Conservation (phyloP, 2,888 invertebrate genomes). For the Tenthredo amoena region DNA sequence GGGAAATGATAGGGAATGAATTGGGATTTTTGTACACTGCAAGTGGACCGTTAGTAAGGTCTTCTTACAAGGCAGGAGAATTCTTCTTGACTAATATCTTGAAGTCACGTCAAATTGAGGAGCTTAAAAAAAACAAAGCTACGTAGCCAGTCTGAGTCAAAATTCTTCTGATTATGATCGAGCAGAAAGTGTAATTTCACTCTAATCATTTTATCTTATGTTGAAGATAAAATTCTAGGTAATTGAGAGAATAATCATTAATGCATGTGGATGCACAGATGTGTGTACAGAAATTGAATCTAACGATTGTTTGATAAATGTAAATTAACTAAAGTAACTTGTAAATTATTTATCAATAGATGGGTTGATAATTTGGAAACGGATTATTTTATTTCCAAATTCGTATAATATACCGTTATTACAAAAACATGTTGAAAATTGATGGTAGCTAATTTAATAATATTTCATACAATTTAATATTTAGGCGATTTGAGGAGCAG, state of each 20-base stretch:
- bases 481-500: constrained; percentile 51
- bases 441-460: background rate
- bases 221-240: background rate
- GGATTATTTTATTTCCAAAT: constrained; percentile 31
- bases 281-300: no score
- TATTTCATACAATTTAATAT: constrained; percentile 32
- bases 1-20: constrained; percentile 90
- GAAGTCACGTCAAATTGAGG: constrained; percentile 76
- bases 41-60: constrained; percentile 97
- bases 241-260: background rate
- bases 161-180: background rate
- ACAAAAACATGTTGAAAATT: constrained; percentile 25
- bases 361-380: constrained; percentile 23
- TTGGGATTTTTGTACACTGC: constrained; percentile 98
- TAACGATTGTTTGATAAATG: constrained; percentile 4
- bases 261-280: background rate
- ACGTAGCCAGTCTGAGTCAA: constrained; percentile 1
- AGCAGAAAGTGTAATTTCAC: background rate
- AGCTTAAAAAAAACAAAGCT: constrained; percentile 13
- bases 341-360: background rate
- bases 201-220: background rate
- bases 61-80: constrained; percentile 99
- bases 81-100: constrained; percentile 92
- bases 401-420: background rate
- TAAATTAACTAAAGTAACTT: background rate